Evolutionary conservation across 2,113 vertebrate species (phyloP).

Genomic region (Toxotes chatareus): DNA sequence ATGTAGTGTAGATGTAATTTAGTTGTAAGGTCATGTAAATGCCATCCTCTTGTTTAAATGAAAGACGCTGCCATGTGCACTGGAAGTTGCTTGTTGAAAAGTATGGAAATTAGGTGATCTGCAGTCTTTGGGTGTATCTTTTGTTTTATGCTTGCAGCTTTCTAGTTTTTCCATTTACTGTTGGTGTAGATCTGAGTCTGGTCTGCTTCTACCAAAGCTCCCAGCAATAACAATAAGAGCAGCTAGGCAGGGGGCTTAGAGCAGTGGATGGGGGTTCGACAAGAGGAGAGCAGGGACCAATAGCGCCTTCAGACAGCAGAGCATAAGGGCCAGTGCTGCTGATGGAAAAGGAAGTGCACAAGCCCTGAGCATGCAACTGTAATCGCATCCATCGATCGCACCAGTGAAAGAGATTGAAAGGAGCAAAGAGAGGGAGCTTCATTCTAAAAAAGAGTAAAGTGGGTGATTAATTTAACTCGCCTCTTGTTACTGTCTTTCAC

Average conservation of each 20-base stretch:
- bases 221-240: slow-evolving; percentile 63
- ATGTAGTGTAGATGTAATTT: slow-evolving; percentile 28
- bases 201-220: neutral
- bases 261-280: slow-evolving; percentile 49
- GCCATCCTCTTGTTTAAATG: slow-evolving; percentile 3
- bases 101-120: slow-evolving; percentile 8
- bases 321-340: slow-evolving; percentile 32
- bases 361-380: slow-evolving; percentile 51
- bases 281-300: slow-evolving; percentile 31
- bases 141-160: neutral
- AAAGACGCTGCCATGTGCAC: neutral
- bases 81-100: slow-evolving; percentile 11
- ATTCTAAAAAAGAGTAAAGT: slow-evolving; percentile 36
- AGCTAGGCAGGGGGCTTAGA: slow-evolving; percentile 57
- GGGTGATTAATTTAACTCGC: slow-evolving; percentile 64
- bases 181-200: neutral
- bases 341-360: slow-evolving; percentile 68
- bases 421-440: slow-evolving; percentile 14
- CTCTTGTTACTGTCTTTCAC: slow-evolving; percentile 35
- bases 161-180: neutral
- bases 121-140: neutral
- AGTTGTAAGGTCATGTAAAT: slow-evolving; percentile 29
- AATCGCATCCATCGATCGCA: slow-evolving; percentile 70
- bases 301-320: slow-evolving; percentile 41
- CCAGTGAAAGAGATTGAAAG: slow-evolving; percentile 39